Percentiles rank a stretch among this genome's conserved stretches.
These are phyloP conservation scores for Myotis planiceps DNA, from an alignment of 2,797 vertebrate species.

Conservation along the genomic window DNA sequence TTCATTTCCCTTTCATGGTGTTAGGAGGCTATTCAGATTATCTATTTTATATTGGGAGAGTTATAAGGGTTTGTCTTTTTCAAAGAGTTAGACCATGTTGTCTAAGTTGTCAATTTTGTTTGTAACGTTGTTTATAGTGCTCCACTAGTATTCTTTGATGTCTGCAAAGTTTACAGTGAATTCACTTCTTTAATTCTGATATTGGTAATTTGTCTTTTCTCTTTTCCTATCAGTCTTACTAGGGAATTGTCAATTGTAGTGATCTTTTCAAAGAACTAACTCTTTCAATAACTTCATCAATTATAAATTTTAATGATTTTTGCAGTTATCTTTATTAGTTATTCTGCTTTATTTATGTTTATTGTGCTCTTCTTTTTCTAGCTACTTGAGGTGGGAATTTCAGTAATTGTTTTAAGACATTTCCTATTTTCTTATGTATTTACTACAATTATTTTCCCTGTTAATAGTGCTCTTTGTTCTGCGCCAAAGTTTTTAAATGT, in stretches of 20 bases:
- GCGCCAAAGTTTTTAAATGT: neutral
- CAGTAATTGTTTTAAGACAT: neutral
- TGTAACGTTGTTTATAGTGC: neutral
- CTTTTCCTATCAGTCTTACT: neutral
- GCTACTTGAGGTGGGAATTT: neutral
- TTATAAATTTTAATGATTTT: neutral
- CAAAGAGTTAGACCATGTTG: neutral
- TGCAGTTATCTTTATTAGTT: neutral
- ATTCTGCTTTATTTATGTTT: neutral
- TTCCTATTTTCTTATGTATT: neutral
- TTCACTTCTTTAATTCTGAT: neutral
- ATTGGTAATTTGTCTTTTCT: neutral
- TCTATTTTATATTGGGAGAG: neutral
- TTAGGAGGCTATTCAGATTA: neutral
- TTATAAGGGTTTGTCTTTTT: neutral
- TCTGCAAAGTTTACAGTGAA: neutral
- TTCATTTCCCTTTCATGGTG: neutral
- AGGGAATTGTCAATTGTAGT: neutral
- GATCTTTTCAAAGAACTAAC: neutral
- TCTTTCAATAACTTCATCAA: neutral
- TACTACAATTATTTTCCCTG: neutral
- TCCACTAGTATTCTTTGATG: neutral
- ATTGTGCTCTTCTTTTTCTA: neutral
- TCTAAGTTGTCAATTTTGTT: neutral
- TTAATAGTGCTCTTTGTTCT: neutral